These are phyloP conservation scores for Caenorhabditis drosophilae DNA, from an alignment of 2,888 invertebrate genomes.

Conservation along the genomic window DNA sequence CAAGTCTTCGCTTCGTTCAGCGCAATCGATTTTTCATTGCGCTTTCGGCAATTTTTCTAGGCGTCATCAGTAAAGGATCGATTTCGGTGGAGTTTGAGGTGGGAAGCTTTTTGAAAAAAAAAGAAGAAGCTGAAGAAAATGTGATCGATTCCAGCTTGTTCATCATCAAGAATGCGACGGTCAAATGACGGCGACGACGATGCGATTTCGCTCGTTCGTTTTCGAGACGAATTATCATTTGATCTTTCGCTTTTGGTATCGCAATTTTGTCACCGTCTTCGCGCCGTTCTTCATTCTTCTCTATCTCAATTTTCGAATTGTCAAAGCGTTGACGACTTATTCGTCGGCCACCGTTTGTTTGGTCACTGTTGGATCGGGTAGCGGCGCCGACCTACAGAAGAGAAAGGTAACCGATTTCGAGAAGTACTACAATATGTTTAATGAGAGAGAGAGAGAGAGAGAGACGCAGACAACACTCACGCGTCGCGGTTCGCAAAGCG, in stretches of 20 bases:
- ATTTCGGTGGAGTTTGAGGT: slow-evolving; percentile 64
- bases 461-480: too few species aligned
- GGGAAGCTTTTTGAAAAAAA: background rate
- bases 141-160: slow-evolving; percentile 32
- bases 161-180: slow-evolving; percentile 51
- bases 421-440: too few species aligned
- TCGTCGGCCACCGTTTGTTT: slow-evolving; percentile 29
- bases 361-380: slow-evolving; percentile 23
- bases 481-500: too few species aligned
- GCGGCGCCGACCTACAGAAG: slow-evolving; percentile 24
- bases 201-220: slow-evolving; percentile 55
- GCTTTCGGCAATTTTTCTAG: slow-evolving; percentile 53
- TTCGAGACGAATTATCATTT: slow-evolving; percentile 59
- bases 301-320: slow-evolving; percentile 60
- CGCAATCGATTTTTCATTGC: slow-evolving; percentile 41
- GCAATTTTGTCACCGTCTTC: slow-evolving; percentile 66
- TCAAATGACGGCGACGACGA: slow-evolving; percentile 52
- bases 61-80: slow-evolving; percentile 58
- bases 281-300: slow-evolving; percentile 65
- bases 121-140: slow-evolving; percentile 3
- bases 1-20: slow-evolving; percentile 45
- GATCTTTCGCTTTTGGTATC: slow-evolving; percentile 57
- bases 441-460: too few species aligned
- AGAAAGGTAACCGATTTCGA: slow-evolving; percentile 34
- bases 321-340: slow-evolving; percentile 41